A percentile compares a stretch with the other conserved stretches of the same genome.
phyloP scores from a whole-genome alignment of 2,888 invertebrate genomes.

The Dryomyza anilis region DNA sequence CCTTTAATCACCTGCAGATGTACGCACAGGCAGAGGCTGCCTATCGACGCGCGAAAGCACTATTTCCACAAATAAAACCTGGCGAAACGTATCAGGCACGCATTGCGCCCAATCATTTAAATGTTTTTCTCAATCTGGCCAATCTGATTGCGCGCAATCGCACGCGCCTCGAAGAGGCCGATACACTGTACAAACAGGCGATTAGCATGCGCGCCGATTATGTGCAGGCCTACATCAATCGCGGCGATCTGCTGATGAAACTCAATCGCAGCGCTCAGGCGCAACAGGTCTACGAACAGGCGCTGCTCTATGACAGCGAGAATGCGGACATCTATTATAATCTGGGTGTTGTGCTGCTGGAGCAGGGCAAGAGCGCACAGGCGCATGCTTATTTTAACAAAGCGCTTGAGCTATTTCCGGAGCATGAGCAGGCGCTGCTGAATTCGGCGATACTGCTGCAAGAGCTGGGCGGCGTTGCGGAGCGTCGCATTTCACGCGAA shows the following conservation, averaged over 20 bases:
- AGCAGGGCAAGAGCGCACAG: conserved; percentile 89
- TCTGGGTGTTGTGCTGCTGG: conserved; percentile 90
- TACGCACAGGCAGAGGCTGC: conserved; percentile 91
- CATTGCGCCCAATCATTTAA: conserved; percentile 93
- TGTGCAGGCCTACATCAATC: conserved; percentile 88
- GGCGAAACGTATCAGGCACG: conserved; percentile 95
- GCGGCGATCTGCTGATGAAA: conserved; percentile 94
- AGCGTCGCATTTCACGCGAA: conserved; percentile 79
- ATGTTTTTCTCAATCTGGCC: conserved; percentile 93
- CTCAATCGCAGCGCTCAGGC: conserved; percentile 93
- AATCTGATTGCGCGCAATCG: conserved; percentile 93
- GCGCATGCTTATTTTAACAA: conserved; percentile 91
- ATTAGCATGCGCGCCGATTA: conserved; percentile 98
- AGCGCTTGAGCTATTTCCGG: conserved; percentile 89
- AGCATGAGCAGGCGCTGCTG: conserved; percentile 91
- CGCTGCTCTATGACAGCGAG: conserved; percentile 88
- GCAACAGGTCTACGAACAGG: conserved; percentile 91
- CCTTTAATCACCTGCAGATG: conserved; percentile 88
- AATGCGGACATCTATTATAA: conserved; percentile 96
- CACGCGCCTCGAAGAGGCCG: conserved; percentile 90
- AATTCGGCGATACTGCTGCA: conserved; percentile 95
- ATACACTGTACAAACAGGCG: conserved; percentile 90
- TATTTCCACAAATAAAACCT: conserved; percentile 88
- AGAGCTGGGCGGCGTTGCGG: conserved; percentile 81
- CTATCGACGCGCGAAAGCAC: conserved; percentile 85